These are phyloP conservation scores for Sipha maydis DNA, from an alignment of 2,888 invertebrate genomes.

Conservation along the genomic window DNA sequence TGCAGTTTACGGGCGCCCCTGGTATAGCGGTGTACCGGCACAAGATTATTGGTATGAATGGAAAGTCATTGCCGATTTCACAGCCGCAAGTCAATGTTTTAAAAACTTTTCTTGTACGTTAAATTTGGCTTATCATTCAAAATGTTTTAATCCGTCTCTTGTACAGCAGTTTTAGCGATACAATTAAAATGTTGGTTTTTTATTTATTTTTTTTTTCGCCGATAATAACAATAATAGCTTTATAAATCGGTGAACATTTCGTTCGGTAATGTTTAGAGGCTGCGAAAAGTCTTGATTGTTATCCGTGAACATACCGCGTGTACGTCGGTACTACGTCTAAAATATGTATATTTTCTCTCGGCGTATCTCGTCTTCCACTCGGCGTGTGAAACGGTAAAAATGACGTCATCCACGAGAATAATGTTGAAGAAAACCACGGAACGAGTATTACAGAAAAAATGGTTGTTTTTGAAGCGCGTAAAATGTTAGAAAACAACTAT, in stretches of 20 bases:
- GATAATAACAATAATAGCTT: neutral
- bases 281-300: neutral
- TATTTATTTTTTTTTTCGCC: slow-evolving; percentile 14
- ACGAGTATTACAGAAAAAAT: too few species aligned
- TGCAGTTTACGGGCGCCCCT: neutral
- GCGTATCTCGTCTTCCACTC: neutral
- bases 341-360: too few species aligned
- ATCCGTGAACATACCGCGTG: neutral
- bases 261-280: slow-evolving; percentile 13
- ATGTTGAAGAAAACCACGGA: too few species aligned
- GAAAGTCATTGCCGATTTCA: slow-evolving; percentile 53
- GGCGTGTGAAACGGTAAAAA: too few species aligned
- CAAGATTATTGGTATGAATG: neutral
- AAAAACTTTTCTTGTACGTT: neutral
- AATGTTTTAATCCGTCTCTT: slow-evolving; percentile 1
- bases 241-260: neutral
- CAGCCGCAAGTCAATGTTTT: slow-evolving; percentile 42
- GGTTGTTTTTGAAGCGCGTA: too few species aligned
- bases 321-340: neutral
- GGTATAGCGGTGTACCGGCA: neutral
- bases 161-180: neutral
- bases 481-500: too few species aligned
- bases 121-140: slow-evolving; percentile 15
- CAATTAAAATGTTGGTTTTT: neutral
- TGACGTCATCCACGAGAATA: too few species aligned